Evolutionary conservation across 2,888 invertebrate genomes (phyloP), one percentile per base, ranked within the genome.

Genomic region (Mesodorylaimus sp.): DNA sequence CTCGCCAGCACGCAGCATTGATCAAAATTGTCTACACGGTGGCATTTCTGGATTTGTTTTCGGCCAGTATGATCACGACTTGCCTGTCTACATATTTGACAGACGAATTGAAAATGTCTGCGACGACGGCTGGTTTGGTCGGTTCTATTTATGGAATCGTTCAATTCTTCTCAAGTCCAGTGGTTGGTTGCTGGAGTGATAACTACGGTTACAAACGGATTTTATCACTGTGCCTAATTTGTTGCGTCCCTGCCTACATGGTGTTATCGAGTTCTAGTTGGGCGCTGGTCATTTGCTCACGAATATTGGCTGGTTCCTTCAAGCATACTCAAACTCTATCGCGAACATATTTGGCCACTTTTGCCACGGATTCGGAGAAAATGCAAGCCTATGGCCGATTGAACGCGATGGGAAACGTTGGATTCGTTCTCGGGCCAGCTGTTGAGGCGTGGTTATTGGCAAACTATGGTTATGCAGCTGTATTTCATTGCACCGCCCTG

Each of bases 311-410:
- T 27, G 53, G 53, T n/a, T 10, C 28, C 16, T 54, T 54, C 49
- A 54, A 55, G 49, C 54, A 54, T 19, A 54, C 54, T 2, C 54
- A 54, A 39, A 54, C 49, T 42, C 29, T 53, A 25, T 51, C 42
- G 21, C 28, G 47, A 27, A 21, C 54, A 3, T 24, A 39, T 23
- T 26, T 55, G 13, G 50, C 45, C 21, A 28, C 43, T 10, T 26
- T 44, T 3, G 45, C 50, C 24, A 24, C 5, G 19, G 26, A 44
- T 16, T 19, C 24, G 19, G 28, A 45, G 21, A 43, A 48, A 36
- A 24, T 41, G 36, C 16, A 46, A 10, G 51, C 44, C 13, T 51
- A 51, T 26, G 53, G 53, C 13, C 36, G 47, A 2, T 23, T 51
- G 26, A 53, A 53, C 38, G 42, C 53, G 13, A 53, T 51, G 47